Base-by-base conservation (phyloP, 2,797 vertebrate species). In the Clarias laeviceps region DNA sequence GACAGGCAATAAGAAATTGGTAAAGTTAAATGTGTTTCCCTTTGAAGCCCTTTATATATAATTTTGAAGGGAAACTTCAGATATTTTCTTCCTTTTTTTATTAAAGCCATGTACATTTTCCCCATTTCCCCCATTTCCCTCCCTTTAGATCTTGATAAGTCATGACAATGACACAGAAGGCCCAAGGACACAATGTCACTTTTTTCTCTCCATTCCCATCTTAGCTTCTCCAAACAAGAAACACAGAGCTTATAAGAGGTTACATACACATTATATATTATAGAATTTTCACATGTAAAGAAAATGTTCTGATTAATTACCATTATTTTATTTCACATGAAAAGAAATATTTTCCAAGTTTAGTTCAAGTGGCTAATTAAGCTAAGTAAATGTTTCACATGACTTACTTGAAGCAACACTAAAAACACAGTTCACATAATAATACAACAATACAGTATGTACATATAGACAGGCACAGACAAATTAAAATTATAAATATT, bases 1-100 rank as follows among this genome's bases (percentile, higher is more conserved):
- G 95, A 95, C 95, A 96, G 94, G 94, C 93, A 96, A 96, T 96
- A 95, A 96, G 93, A 92, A 95, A 93, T 89, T 90, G 93, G 91
- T 91, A 91, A 93, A 95, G 94, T 94, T 95, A 96, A 95, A 95
- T 87, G 92, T 84, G 92, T 92, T 94, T 94, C 91, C 90, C 65
- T 88, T 90, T 90, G 91, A 74, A 89, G 90, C 91, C 91, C 92
- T 94, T 94, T 94, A 94, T 94, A 94, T 95, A 80, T 73, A 82
- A 65, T 86, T 94, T 93, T 92, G 91, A 91, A 86, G 15, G 88
- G 87, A 90, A 76, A 78, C 72, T 89, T 78, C 69, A 82, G 79
- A 89, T 70, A 76, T 73, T 76, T 80, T 29, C n/a, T 62, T 45
- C 61, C 65, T 82, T 82, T 74, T 50, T 87, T 87, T 86, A 90